phyloP scores from a whole-genome alignment of 2,113 vertebrate genomes.

The Psittacula cyanocephala region DNA sequence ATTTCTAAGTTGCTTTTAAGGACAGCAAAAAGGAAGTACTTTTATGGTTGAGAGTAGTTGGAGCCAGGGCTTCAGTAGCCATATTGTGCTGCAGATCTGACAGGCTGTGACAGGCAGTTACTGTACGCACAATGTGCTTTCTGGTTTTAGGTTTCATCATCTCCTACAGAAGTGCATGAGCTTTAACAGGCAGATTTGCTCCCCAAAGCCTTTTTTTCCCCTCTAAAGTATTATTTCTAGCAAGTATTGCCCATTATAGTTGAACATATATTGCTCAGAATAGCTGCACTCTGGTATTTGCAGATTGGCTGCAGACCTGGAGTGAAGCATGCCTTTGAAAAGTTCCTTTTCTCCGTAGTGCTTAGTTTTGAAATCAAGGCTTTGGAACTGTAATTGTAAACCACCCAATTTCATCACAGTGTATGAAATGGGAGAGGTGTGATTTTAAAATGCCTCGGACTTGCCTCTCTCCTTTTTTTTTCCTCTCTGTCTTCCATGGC shows the following conservation, averaged over 20 bases:
- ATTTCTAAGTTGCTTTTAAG: neutral
- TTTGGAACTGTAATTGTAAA: neutral
- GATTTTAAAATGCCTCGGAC: neutral
- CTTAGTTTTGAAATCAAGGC: neutral
- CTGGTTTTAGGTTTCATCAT: neutral
- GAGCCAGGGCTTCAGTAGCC: neutral
- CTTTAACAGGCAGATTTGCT: neutral
- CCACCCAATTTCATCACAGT: neutral
- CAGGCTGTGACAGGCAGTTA: neutral
- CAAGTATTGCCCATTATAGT: neutral
- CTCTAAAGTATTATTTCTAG: neutral
- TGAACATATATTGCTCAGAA: neutral
- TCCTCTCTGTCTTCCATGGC: neutral
- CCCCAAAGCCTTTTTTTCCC: neutral
- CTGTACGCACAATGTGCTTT: accelerated
- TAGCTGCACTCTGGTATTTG: neutral
- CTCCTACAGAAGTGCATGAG: neutral
- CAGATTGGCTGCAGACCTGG: neutral
- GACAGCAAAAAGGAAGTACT: neutral
- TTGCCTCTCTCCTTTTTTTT: neutral
- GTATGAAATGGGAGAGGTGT: neutral
- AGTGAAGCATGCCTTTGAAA: neutral
- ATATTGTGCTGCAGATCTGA: neutral
- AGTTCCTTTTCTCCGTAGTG: neutral
- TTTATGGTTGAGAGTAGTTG: neutral